phyloP scores from a whole-genome alignment of 2,888 invertebrate species.

The Azorinus chamasolen region DNA sequence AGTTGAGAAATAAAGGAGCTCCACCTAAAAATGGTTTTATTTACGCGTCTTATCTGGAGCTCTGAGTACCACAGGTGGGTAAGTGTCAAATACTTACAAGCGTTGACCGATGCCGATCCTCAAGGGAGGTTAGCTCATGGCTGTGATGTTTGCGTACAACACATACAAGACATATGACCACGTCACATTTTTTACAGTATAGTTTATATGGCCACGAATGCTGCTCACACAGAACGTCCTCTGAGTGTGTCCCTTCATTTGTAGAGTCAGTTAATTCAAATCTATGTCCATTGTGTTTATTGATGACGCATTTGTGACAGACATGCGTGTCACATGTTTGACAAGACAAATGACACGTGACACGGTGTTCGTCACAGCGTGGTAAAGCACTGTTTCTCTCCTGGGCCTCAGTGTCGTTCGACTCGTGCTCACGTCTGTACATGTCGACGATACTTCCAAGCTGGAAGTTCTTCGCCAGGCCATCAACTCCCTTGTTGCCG shows the following conservation, averaged over 20 bases:
- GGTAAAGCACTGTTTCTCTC: slow-evolving; percentile 7
- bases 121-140: slow-evolving; percentile 7
- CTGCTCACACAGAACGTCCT: slow-evolving; percentile 16
- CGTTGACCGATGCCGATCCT: too few relatives aligned
- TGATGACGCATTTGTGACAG: slow-evolving; percentile 35
- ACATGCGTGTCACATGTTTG: slow-evolving; percentile 33
- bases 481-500: slow-evolving; percentile 43
- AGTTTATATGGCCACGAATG: slow-evolving; percentile 26
- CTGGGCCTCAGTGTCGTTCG: not conserved
- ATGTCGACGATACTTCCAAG: slow-evolving; percentile 50
- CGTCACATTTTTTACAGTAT: slow-evolving; percentile 39
- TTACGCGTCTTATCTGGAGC: too few relatives aligned
- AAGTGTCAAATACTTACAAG: too few relatives aligned
- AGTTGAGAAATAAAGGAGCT: too few relatives aligned
- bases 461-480: slow-evolving; percentile 50
- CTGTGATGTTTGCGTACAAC: slow-evolving; percentile 21
- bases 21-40: too few relatives aligned
- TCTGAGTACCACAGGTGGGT: too few relatives aligned
- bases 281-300: slow-evolving; percentile 11
- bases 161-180: slow-evolving; percentile 45
- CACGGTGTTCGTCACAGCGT: slow-evolving; percentile 43
- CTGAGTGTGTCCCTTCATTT: not conserved
- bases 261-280: not conserved
- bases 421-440: slow-evolving; percentile 30
- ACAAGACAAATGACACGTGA: slow-evolving; percentile 44